These are phyloP conservation scores for Danio aesculapii DNA, from an alignment of 2,797 vertebrate species.

Conservation along the genomic window DNA sequence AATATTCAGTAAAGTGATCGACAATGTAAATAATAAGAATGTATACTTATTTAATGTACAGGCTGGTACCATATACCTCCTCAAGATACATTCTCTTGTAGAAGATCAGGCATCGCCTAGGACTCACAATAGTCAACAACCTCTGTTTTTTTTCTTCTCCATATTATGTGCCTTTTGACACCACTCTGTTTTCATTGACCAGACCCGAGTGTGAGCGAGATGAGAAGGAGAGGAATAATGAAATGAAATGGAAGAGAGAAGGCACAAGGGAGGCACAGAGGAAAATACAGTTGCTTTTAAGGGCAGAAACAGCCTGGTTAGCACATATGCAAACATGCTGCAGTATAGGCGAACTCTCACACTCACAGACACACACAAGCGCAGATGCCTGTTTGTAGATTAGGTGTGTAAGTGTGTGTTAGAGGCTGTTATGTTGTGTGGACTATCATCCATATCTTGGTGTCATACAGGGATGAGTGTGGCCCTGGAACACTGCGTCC, in stretches of 20 bases:
- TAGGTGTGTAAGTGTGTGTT: slow-evolving; percentile 48
- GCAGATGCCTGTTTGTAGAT: slow-evolving; percentile 61
- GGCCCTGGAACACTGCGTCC: slow-evolving; percentile 76
- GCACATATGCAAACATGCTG: slow-evolving; percentile 80
- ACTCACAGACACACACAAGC: slow-evolving; percentile 53
- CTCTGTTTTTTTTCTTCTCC: not conserved
- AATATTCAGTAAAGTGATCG: too few relatives aligned
- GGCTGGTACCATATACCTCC: too few relatives aligned
- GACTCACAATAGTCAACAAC: slow-evolving; percentile 1
- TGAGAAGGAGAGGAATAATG: slow-evolving; percentile 50
- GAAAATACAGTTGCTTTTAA: slow-evolving; percentile 68
- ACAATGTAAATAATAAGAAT: too few relatives aligned
- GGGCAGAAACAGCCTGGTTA: slow-evolving; percentile 74
- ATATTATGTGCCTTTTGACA: slow-evolving; percentile 18
- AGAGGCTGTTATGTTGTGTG: slow-evolving; percentile 60
- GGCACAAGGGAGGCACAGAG: slow-evolving; percentile 48
- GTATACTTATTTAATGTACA: too few relatives aligned
- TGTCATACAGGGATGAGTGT: slow-evolving; percentile 78
- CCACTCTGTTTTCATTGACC: slow-evolving; percentile 12
- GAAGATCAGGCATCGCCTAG: not conserved
- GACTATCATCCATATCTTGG: slow-evolving; percentile 76
- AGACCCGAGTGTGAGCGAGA: not conserved
- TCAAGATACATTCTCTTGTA: not conserved
- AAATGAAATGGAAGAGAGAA: slow-evolving; percentile 56
- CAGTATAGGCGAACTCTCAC: slow-evolving; percentile 53